phyloP scores from a whole-genome alignment of 2,888 invertebrate species.

The Drosophila helvetica region DNA sequence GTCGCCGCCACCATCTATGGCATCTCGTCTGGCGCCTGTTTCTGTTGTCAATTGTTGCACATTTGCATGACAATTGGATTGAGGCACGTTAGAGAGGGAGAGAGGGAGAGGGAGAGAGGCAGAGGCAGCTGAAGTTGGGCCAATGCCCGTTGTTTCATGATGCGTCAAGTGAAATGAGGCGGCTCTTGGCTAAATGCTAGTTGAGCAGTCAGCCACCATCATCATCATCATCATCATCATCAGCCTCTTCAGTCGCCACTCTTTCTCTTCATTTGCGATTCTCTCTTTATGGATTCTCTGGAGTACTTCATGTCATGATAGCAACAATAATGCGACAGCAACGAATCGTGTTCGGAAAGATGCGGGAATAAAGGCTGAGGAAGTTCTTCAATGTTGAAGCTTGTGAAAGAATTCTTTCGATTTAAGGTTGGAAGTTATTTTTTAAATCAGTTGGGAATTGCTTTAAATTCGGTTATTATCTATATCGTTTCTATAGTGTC shows the following conservation, averaged over 20 bases:
- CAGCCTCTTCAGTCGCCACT: slow-evolving; percentile 6
- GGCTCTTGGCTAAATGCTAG: slow-evolving; percentile 37
- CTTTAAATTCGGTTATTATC: background rate
- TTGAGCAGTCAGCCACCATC: slow-evolving; percentile 10
- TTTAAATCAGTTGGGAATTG: background rate
- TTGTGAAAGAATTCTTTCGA: no score
- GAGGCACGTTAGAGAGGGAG: background rate
- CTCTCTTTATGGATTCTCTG: slow-evolving; percentile 5
- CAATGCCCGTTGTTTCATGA: slow-evolving; percentile 60
- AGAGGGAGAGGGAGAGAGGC: background rate
- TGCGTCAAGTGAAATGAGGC: slow-evolving; percentile 47
- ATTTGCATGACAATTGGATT: slow-evolving; percentile 57
- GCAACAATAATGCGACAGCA: slow-evolving; percentile 15
- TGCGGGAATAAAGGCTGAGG: background rate
- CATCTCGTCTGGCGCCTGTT: slow-evolving; percentile 62
- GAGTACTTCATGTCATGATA: slow-evolving; percentile 20
- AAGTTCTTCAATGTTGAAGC: background rate
- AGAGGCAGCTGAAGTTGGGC: slow-evolving; percentile 41
- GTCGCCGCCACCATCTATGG: slow-evolving; percentile 17
- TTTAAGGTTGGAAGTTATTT: no score
- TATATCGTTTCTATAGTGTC: background rate
- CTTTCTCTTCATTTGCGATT: slow-evolving; percentile 17
- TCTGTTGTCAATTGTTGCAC: slow-evolving; percentile 76
- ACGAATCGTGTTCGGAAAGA: background rate
- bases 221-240: slow-evolving; percentile 17